Base-by-base conservation (phyloP, 2,888 invertebrate genomes). In the Girardia tigrina region DNA sequence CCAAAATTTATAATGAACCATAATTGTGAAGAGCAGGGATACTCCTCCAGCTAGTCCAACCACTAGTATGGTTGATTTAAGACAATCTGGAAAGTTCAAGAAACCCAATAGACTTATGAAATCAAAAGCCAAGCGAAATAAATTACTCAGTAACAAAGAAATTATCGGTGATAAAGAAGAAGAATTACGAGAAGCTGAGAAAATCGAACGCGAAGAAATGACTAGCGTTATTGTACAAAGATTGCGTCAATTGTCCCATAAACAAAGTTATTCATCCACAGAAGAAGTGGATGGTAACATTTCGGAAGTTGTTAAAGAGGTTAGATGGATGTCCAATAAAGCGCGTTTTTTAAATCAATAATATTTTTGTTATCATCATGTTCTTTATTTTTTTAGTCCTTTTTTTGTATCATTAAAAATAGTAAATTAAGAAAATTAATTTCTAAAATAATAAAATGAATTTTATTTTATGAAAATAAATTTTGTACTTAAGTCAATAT, bases 191-290 rank as follows among this genome's bases (percentile, higher is more conserved):
- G 16, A 29, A 36, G 73, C 73, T 2, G 73, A 72, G 73, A 36
- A 72, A 36, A 29, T 72, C 2, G 73, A 72, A n/a, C 28, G 73
- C 6, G 73, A 72, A 36, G 73, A 72, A 36, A 72, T 72, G 73
- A 72, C 28, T 6, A 36, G 36, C 26, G 26, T 72, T 29, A 4
- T 72, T 12, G 29, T 72, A 8, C 28, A 27, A 26, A 28, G 73
- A 26, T 23, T 72, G n/a, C 28, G 73, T 29, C 73, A 72, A 72
- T 36, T 72, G 16, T 72, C 73, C 16, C 36, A 72, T 36, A 72
- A 28, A 42, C 56, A 56, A 56, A 56, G 20, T 8, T 56, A 56
- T 56, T 56, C 56, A 56, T 56, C 56, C 23, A 56, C 4, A 6
- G 56, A 56, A 2, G 56, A 56, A 56, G 23, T 56, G n/a, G 56